phyloP scores from a whole-genome alignment of 1,140 invertebrate species.

The Holcopasites calliopsidis region DNA sequence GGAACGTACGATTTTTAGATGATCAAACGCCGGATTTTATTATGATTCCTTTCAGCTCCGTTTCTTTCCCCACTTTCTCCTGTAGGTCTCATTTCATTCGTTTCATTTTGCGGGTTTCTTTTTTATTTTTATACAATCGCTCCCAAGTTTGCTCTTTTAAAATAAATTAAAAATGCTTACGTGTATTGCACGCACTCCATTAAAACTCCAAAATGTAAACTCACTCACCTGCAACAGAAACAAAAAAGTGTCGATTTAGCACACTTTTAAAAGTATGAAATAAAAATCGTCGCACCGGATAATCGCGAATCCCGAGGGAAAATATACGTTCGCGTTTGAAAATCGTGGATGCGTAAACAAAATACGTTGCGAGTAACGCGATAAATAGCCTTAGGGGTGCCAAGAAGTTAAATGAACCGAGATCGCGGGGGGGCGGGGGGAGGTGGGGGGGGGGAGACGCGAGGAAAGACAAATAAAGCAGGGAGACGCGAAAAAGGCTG shows the following conservation, averaged over 20 bases:
- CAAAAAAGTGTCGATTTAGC: not conserved
- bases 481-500: constrained; percentile 60
- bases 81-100: not conserved
- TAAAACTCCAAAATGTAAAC: not conserved
- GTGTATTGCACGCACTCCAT: not conserved
- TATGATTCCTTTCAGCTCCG: not conserved
- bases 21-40: not conserved
- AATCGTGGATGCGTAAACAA: constrained; percentile 66
- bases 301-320: constrained; percentile 19
- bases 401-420: constrained; percentile 74
- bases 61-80: not conserved
- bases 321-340: not conserved
- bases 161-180: constrained; percentile 11
- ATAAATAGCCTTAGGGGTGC: constrained; percentile 67
- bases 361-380: constrained; percentile 75
- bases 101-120: no score
- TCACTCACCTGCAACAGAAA: constrained; percentile 33
- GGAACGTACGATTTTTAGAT: not conserved
- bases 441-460: no score
- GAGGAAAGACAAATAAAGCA: constrained; percentile 72
- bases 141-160: no score
- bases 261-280: not conserved
- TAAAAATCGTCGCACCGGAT: not conserved
- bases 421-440: constrained; percentile 7
- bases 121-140: no score